Conservation (phyloP, 2,888 invertebrate species). For the Eurois occulta region DNA sequence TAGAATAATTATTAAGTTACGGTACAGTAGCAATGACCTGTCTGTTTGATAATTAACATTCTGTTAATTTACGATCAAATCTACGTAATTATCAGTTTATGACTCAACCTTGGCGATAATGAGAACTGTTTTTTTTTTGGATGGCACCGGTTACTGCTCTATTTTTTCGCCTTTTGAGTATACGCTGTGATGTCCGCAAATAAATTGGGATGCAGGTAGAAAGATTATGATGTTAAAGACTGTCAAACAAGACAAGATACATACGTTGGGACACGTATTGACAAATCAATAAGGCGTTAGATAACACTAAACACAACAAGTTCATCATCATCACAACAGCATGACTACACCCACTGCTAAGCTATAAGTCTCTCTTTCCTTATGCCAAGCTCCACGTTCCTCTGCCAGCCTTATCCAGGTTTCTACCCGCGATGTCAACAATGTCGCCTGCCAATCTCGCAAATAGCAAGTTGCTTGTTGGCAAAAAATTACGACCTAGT, state of each 20-base stretch:
- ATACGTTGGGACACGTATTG: too few relatives aligned
- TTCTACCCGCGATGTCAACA: not conserved
- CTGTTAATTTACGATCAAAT: slow-evolving; percentile 24
- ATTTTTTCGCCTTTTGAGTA: not conserved
- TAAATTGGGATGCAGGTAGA: too few relatives aligned
- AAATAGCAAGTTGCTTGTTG: not conserved
- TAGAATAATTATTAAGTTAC: slow-evolving; percentile 20
- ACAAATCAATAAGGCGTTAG: too few relatives aligned
- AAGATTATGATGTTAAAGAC: too few relatives aligned
- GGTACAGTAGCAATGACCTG: slow-evolving; percentile 8
- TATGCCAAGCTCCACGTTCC: not conserved
- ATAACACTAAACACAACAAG: too few relatives aligned
- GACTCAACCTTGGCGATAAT: not conserved
- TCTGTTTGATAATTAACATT: not conserved
- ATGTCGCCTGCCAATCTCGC: not conserved
- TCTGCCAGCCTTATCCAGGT: not conserved
- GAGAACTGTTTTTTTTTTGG: not conserved
- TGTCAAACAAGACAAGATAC: too few relatives aligned
- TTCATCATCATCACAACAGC: too few relatives aligned
- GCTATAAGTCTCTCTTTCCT: not conserved
- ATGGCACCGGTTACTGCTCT: not conserved
- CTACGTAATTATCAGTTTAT: slow-evolving; percentile 16
- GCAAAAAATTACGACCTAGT: not conserved
- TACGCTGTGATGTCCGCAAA: not conserved
- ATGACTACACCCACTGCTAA: too few relatives aligned